Evolutionary conservation across 53 echinoderm and acorn worm species (phyloP), one percentile per base, ranked within the genome.

Genomic region (Crossaster papposus): DNA sequence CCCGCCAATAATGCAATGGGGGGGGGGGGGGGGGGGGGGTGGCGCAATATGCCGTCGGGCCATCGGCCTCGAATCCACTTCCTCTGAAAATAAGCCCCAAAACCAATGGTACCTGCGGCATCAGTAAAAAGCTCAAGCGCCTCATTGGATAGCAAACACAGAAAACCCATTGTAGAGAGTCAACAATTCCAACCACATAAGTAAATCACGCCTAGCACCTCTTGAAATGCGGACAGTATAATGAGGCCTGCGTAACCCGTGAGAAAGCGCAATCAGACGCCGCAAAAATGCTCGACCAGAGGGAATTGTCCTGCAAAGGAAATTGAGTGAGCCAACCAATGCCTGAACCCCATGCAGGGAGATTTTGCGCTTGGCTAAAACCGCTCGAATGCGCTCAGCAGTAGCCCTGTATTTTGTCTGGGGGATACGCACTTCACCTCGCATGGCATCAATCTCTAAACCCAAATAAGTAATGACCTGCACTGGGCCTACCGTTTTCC

Each of bases 91-190:
- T 62, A 89, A 38, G 73, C 89, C 32, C 83, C 92, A 70, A 82
- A 92, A 28, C 92, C 92, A 77, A 92, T 83, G 29, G 65, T 77
- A 22, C 82, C 89, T 6, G 88, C 83, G 35, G 92, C 83, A 80
- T 92, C 82, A 2, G 92, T 81, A 34, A 81, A 92, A 32, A 92
- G 74, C 3, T 89, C 52, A 4, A 92, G 32, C 1, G 34, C 51
- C 2, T 38, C 34, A 32, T 79, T 65, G 29, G 65, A 31, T 31
- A 9, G 64, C 36, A 51, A 92, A 63, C 9, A 77, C 36, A 14
- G 88, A 78, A 50, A 64, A 51, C 22, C 89, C 89, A 55, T 92
- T 92, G 55, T 89, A 92, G 78, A 65, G 52, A 7, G 37, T 20
- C 24, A 92, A 33, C 20, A 92, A 92, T 2, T 74, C 68, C 0